Conservation (phyloP, 1,140 invertebrate genomes). For the Goniozus legneri region DNA sequence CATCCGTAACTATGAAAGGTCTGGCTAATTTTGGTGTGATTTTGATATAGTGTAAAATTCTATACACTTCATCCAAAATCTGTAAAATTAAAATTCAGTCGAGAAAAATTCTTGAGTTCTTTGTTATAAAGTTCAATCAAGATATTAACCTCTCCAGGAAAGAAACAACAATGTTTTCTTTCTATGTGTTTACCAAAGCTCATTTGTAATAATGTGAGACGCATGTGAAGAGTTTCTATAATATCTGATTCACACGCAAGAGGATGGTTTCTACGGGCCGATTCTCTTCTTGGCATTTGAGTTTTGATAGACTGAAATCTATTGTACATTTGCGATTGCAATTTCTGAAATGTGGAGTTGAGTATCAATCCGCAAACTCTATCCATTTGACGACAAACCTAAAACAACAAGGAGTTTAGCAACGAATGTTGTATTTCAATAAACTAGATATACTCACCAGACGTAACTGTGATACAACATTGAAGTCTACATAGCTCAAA, state of each 20-base stretch:
- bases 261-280: conserved; percentile 77
- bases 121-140: too few species aligned
- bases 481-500: conserved; percentile 70
- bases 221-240: conserved; percentile 85
- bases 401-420: conserved; percentile 12
- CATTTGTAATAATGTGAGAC: conserved; percentile 82
- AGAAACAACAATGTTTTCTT: conserved; percentile 84
- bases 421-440: conserved; percentile 4
- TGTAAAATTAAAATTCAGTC: conserved; percentile 44
- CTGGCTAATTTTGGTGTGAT: conserved; percentile 75
- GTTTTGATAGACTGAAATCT: conserved; percentile 80
- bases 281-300: conserved; percentile 86
- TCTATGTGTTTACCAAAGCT: conserved; percentile 89
- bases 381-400: conserved; percentile 79
- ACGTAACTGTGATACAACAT: conserved; percentile 71
- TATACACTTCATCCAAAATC: conserved; percentile 72
- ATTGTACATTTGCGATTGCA: conserved; percentile 75
- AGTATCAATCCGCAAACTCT: conserved; percentile 71
- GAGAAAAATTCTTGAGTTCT: too few species aligned
- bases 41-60: conserved; percentile 78
- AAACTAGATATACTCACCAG: conserved; percentile 62
- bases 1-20: conserved; percentile 85
- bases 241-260: conserved; percentile 84
- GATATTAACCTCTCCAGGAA: conserved; percentile 79
- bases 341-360: conserved; percentile 76